phyloP scores from a whole-genome alignment of 2,888 invertebrate species.

The Disparrhopalites patrizii region DNA sequence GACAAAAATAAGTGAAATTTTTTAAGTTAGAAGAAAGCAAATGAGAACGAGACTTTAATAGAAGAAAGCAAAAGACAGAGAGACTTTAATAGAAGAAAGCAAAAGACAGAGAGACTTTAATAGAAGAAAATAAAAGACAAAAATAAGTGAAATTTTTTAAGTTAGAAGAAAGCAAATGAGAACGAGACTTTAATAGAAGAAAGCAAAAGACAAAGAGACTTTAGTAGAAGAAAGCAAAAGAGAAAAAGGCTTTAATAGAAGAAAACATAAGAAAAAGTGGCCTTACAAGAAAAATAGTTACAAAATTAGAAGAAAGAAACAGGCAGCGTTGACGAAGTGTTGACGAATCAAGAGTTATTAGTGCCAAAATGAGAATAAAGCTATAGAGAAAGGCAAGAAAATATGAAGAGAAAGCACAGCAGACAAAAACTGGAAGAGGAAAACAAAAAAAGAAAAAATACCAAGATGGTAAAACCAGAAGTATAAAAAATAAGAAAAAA shows the following conservation, averaged over 20 bases:
- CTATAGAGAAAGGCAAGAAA: too few species aligned
- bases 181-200: too few species aligned
- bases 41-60: neutral
- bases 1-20: too few species aligned
- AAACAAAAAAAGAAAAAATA: too few species aligned
- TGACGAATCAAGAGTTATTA: too few species aligned
- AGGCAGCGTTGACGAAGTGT: neutral
- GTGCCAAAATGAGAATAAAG: neutral
- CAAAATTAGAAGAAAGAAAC: neutral
- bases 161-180: neutral
- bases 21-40: too few species aligned
- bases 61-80: neutral
- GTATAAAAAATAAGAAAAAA: too few species aligned
- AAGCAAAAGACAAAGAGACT: neutral
- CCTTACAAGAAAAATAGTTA: too few species aligned
- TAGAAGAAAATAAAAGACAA: neutral
- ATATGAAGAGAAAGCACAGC: too few species aligned
- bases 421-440: too few species aligned
- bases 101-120: neutral
- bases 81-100: neutral
- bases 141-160: neutral
- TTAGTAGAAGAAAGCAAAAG: neutral
- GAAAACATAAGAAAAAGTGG: too few species aligned
- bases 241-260: neutral
- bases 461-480: too few species aligned